phyloP scores from a whole-genome alignment of 1,140 invertebrate genomes.

The Drosophila kikkawai region DNA sequence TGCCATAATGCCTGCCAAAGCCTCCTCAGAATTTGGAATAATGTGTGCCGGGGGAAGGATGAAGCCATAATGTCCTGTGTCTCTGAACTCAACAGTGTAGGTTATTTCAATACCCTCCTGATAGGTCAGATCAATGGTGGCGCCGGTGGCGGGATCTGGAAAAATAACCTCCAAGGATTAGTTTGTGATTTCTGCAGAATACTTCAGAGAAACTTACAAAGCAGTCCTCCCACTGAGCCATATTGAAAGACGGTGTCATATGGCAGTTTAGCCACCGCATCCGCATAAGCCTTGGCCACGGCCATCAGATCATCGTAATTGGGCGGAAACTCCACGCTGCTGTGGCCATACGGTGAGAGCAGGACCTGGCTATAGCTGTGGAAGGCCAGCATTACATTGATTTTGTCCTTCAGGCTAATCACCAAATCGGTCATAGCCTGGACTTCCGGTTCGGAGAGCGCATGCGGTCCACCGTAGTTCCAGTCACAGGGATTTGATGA shows the following conservation, averaged over 20 bases:
- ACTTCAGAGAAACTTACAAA: slow-evolving; percentile 85
- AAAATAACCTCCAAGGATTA: background rate
- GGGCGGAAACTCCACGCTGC: slow-evolving; percentile 79
- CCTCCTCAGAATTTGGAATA: slow-evolving; percentile 92
- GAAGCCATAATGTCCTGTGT: slow-evolving; percentile 94
- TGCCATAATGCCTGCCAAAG: slow-evolving; percentile 91
- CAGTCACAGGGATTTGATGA: slow-evolving; percentile 87
- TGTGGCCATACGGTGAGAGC: slow-evolving; percentile 86
- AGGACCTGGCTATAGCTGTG: slow-evolving; percentile 86
- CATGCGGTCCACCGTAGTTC: slow-evolving; percentile 88
- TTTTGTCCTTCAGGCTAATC: slow-evolving; percentile 80
- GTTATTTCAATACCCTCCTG: slow-evolving; percentile 87
- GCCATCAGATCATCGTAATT: slow-evolving; percentile 86
- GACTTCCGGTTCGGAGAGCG: slow-evolving; percentile 92
- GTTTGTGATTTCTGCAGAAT: background rate
- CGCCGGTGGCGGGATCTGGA: slow-evolving; percentile 86
- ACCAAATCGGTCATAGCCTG: slow-evolving; percentile 87
- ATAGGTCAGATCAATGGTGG: slow-evolving; percentile 89
- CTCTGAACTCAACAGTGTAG: slow-evolving; percentile 87
- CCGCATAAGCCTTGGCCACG: slow-evolving; percentile 85
- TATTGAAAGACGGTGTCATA: slow-evolving; percentile 86
- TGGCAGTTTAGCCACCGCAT: slow-evolving; percentile 82
- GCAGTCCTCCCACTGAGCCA: slow-evolving; percentile 86
- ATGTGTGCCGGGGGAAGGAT: slow-evolving; percentile 93
- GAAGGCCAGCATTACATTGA: slow-evolving; percentile 87